Evolutionary conservation across 2,113 vertebrate species (phyloP), one percentile per base, ranked within the genome.

Genomic region (Equus przewalskii): DNA sequence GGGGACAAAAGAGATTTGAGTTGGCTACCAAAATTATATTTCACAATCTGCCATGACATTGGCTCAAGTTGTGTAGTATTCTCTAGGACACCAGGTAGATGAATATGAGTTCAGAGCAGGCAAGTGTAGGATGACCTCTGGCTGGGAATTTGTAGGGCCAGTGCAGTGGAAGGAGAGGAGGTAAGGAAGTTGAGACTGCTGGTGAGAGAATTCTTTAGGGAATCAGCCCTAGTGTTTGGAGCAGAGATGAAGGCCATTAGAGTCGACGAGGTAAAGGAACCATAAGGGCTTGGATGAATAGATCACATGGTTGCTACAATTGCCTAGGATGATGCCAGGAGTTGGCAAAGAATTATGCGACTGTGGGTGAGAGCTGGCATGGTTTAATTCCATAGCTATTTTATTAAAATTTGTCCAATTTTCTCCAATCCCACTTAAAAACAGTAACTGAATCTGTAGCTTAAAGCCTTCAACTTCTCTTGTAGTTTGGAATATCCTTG

Each of bases 401-500:
- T 44, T 67, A 88, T 75, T 56, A 79, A 56, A 30, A 15, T 91
- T 30, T 96, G 6, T 65, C 90, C n/a, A 80, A 10, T 56, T 69
- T 85, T 96, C 54, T 86, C 13, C 6, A 73, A 58, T 62, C 8
- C 11, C 49, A 76, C 30, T 58, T 89, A 62, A 87, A 93, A 70
- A 69, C 1, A 93, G 8, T 60, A 92, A n/a, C 58, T 82, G 91
- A 84, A 65, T 75, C 56, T 89, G 11, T 95, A 56, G 54, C 11
- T 14, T 56, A 72, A 93, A 92, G 28, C 11, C 7, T 88, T 92
- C 13, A 70, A 16, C 21, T 89, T 89, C 28, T 75, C 8, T 78
- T 28, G 0, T 93, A 76, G 6, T 83, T 90, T 97, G 75, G 62
- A 75, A 70, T 84, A 92, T 24, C 6, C 75, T 94, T 83, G 65